Base-by-base conservation (phyloP, 2,797 vertebrate species). In the Acropternis orthonyx region DNA sequence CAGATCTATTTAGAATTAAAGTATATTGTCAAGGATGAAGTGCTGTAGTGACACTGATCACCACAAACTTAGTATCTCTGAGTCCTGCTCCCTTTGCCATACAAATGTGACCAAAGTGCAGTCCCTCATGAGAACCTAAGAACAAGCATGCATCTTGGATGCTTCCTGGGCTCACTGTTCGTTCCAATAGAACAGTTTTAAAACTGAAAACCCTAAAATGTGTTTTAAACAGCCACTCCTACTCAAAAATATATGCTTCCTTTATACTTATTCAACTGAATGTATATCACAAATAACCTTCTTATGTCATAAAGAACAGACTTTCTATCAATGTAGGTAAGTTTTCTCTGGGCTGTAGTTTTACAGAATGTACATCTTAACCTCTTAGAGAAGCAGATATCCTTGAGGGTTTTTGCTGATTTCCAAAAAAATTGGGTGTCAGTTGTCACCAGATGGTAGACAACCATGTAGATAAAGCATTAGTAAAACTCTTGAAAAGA, bases 41-140 rank as follows among this genome's bases (percentile, higher is more conserved):
- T 59, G 27, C 37, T 4, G 1, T 14, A 34, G 26, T 49, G 41
- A 18, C 39, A 55, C 5, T 0, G 0, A 62, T 51, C 18, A 55
- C 12, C 27, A 8, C 19, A 65, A 78, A 54, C 16, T 23, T 28
- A 21, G 8, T 52, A 17, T 16, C 44, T 63, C 51, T 74, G 9
- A 48, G 43, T 84, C 32, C 44, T 75, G 39, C 17, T 86, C 16
- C 7, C 4, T 30, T 6, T 15, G 19, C 5, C n/a, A 5, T 30
- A 19, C 13, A 55, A 44, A 8, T 13, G 11, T 58, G 37, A 48
- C 26, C 44, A 58, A 77, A 69, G 19, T 20, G 51, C 23, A 67
- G 13, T 30, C 27, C 12, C 19, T 61, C 19, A 28, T 15, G 27
- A 41, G 27, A 62, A 24, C 7, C 14, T 41, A 10, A 71, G 28